Conservation (phyloP, 2,888 invertebrate species). For the Leptodirus hochenwartii region DNA sequence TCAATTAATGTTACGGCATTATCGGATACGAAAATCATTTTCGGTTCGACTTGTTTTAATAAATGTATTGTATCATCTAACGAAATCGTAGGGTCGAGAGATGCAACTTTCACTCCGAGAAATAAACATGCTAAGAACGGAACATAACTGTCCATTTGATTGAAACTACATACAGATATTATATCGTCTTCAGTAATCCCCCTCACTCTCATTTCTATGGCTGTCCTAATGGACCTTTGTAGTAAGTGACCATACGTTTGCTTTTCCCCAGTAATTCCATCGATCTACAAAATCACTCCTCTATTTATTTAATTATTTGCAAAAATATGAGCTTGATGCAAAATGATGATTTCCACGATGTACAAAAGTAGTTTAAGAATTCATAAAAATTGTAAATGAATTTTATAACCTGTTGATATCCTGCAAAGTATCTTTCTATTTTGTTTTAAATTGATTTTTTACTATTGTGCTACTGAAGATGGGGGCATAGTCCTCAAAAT, state of each 20-base stretch:
- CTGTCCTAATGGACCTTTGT: slow-evolving; percentile 26
- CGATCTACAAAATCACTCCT: slow-evolving; percentile 24
- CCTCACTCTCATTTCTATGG: slow-evolving; percentile 22
- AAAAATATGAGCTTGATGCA: not conserved
- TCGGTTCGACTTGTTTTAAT: slow-evolving; percentile 14
- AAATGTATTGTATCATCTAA: slow-evolving; percentile 14
- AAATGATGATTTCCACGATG: too few relatives aligned
- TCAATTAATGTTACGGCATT: slow-evolving; percentile 9
- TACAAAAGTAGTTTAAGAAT: too few relatives aligned
- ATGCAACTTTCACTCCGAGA: slow-evolving; percentile 22
- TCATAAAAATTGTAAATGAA: too few relatives aligned
- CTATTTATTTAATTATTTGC: slow-evolving; percentile 1
- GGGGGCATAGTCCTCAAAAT: too few relatives aligned
- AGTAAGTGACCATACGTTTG: slow-evolving; percentile 26
- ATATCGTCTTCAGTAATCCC: slow-evolving; percentile 28
- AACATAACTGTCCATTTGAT: slow-evolving; percentile 26
- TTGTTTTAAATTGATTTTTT: too few relatives aligned
- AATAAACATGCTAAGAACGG: slow-evolving; percentile 30
- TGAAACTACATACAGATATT: slow-evolving; percentile 28
- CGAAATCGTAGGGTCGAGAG: slow-evolving; percentile 17
- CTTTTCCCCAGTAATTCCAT: slow-evolving; percentile 26
- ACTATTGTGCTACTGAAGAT: too few relatives aligned
- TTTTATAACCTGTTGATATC: too few relatives aligned
- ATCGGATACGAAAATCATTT: slow-evolving; percentile 12
- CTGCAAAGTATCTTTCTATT: too few relatives aligned